phyloP scores from a whole-genome alignment of 2,888 invertebrate genomes.

The Metacarcinus magister region DNA sequence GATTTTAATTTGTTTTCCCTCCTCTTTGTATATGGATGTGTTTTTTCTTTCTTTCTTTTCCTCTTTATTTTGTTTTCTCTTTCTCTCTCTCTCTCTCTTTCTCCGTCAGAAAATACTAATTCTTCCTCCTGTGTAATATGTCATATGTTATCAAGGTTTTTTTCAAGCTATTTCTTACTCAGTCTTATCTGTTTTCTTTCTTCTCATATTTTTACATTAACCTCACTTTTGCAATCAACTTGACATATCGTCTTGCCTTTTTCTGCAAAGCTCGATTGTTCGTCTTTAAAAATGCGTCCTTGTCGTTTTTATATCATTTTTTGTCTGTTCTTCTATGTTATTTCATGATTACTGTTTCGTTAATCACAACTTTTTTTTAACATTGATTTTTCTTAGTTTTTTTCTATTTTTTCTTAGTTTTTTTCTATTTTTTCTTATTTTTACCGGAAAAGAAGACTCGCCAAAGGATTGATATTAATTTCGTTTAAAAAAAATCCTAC shows the following conservation, averaged over 20 bases:
- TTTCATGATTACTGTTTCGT: neutral
- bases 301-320: neutral
- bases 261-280: neutral
- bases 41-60: conserved; percentile 1
- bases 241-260: neutral
- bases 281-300: neutral
- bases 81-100: conserved; percentile 31
- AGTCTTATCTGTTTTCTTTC: neutral
- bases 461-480: too few relatives aligned
- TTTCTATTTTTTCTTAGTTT: neutral
- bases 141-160: conserved; percentile 9
- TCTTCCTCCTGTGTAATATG: neutral
- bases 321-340: neutral
- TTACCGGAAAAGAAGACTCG: too few relatives aligned
- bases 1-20: neutral
- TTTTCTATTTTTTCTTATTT: neutral
- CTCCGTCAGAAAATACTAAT: neutral
- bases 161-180: neutral
- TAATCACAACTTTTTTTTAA: neutral
- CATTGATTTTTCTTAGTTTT: neutral
- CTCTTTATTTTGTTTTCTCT: neutral
- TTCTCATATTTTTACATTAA: neutral
- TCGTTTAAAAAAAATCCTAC: too few relatives aligned
- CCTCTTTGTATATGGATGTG: neutral
- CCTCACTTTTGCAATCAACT: neutral